Percentiles rank a stretch among this genome's conserved stretches.
Evolutionary conservation across 2,888 invertebrate genomes (phyloP).

Genomic region (Calliscelio sp.): DNA sequence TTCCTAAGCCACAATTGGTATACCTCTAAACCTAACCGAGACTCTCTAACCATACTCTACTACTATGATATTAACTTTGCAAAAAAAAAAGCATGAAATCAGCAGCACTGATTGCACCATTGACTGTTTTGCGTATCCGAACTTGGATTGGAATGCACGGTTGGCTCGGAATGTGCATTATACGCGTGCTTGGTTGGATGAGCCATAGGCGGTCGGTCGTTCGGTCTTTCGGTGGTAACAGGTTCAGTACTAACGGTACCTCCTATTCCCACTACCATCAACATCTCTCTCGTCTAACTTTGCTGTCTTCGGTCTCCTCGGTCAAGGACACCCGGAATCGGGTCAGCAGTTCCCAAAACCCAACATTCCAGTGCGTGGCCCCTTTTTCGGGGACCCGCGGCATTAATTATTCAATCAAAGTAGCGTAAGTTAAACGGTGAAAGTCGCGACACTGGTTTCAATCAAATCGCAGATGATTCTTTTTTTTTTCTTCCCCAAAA

Average conservation of each 20-base stretch:
- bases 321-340: slow-evolving; percentile 84
- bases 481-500: too few relatives aligned
- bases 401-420: slow-evolving; percentile 54
- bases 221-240: slow-evolving; percentile 79
- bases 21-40: too few relatives aligned
- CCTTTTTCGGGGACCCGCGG: slow-evolving; percentile 37
- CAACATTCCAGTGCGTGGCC: slow-evolving; percentile 41
- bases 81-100: too few relatives aligned
- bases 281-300: slow-evolving; percentile 70
- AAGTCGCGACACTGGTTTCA: too few relatives aligned
- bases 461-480: too few relatives aligned
- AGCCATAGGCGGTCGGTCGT: slow-evolving; percentile 75
- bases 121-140: slow-evolving; percentile 42
- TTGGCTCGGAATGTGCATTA: slow-evolving; percentile 67
- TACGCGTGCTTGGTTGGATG: slow-evolving; percentile 55
- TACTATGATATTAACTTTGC: too few relatives aligned
- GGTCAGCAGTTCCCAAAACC: slow-evolving; percentile 80
- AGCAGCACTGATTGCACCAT: slow-evolving; percentile 45
- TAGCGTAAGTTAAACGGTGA: slow-evolving; percentile 41
- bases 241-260: slow-evolving; percentile 82
- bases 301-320: slow-evolving; percentile 80
- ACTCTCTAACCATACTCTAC: too few relatives aligned
- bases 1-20: too few relatives aligned
- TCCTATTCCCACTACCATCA: slow-evolving; percentile 75
- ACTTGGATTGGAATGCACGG: slow-evolving; percentile 54